These are phyloP conservation scores for Psilopogon haemacephalus DNA, from an alignment of 2,113 vertebrate genomes.

Conservation along the genomic window DNA sequence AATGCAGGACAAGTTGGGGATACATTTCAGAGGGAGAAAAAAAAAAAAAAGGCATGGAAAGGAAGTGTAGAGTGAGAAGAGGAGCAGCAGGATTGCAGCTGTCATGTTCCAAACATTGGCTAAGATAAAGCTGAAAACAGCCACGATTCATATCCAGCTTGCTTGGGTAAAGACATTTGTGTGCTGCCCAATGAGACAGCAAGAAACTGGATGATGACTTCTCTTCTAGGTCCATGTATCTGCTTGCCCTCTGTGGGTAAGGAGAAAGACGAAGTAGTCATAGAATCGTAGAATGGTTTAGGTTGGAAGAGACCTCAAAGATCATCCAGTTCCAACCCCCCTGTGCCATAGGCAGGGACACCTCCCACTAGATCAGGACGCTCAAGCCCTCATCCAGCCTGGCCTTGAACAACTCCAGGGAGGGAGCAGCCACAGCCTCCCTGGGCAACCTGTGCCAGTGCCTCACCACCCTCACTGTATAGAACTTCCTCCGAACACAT, in stretches of 20 bases:
- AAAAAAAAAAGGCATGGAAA: neutral
- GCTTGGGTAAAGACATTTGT: neutral
- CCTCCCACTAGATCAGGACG: no score
- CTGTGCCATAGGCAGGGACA: no score
- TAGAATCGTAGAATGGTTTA: no score
- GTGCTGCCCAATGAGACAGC: neutral
- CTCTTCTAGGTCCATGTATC: neutral
- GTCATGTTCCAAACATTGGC: neutral
- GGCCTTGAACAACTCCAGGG: no score
- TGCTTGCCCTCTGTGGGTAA: neutral
- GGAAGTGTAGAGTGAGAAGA: fast-evolving
- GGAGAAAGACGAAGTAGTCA: neutral
- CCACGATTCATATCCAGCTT: neutral
- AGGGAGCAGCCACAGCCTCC: no score
- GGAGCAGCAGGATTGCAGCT: neutral
- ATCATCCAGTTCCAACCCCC: no score
- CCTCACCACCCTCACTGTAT: no score
- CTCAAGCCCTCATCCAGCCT: no score
- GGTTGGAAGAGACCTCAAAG: no score
- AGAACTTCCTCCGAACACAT: no score
- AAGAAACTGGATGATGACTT: neutral
- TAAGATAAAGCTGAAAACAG: neutral
- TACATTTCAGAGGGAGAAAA: fast-evolving
- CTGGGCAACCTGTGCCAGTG: no score
- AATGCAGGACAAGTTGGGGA: neutral